A percentile compares a stretch with the other conserved stretches of the same genome.
Evolutionary conservation across 2,113 vertebrate genomes (phyloP).

Genomic region (Centropus bengalensis): DNA sequence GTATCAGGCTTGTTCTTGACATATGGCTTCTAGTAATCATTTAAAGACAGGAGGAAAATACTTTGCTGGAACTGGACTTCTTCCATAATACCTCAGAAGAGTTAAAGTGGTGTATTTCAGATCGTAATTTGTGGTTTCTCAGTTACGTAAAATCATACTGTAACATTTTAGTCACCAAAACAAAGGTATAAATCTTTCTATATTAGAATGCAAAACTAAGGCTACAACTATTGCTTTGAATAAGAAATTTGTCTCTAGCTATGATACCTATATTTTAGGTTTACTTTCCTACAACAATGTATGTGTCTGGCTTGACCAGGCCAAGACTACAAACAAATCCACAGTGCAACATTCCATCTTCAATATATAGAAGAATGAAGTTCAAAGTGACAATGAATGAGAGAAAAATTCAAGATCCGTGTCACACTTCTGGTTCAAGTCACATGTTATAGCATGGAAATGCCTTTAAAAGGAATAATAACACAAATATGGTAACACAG

Average conservation of each 20-base stretch:
- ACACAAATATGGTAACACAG: neutral
- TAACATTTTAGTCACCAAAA: neutral
- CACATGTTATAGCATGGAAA: neutral
- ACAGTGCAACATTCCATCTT: neutral
- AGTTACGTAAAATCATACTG: neutral
- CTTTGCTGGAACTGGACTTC: neutral
- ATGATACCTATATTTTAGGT: neutral
- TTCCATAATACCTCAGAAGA: neutral
- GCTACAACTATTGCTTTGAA: neutral
- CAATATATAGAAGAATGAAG: neutral
- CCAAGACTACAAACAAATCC: neutral
- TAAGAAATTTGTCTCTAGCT: neutral
- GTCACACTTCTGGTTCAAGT: neutral
- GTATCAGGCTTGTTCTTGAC: conserved; percentile 15
- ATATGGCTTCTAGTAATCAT: conserved; percentile 24
- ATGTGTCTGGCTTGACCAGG: neutral
- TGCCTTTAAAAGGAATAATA: neutral
- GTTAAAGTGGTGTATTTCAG: neutral
- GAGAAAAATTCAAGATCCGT: neutral
- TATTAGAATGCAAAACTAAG: neutral
- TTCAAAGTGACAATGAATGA: neutral
- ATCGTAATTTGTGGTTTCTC: neutral
- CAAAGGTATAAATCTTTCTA: neutral
- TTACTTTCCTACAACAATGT: neutral
- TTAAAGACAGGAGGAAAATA: conserved; percentile 25